phyloP scores from a whole-genome alignment of 2,113 vertebrate genomes.

The Lates calcarifer region DNA sequence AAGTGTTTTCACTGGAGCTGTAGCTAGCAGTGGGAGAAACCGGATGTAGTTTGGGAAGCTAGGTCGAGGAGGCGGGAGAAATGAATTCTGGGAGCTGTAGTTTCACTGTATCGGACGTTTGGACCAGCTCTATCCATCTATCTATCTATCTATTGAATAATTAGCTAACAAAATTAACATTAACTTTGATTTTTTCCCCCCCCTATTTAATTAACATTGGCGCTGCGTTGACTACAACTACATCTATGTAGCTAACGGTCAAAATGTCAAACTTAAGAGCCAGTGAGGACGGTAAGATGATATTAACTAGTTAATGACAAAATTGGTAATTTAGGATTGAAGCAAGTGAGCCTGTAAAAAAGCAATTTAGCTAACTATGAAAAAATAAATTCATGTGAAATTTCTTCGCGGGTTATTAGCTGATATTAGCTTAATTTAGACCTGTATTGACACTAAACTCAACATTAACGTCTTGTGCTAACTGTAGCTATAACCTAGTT shows the following conservation, averaged over 20 bases:
- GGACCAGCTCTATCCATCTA: neutral
- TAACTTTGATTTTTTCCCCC: neutral
- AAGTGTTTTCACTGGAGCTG: neutral
- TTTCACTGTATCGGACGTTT: neutral
- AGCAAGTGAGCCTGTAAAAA: neutral
- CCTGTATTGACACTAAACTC: neutral
- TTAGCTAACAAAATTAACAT: neutral
- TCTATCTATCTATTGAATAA: no score
- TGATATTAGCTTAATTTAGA: neutral
- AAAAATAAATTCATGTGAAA: neutral
- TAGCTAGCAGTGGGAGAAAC: neutral
- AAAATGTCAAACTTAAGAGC: conserved; percentile 39
- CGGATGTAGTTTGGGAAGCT: conserved; percentile 33
- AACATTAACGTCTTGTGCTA: neutral
- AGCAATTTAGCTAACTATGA: neutral
- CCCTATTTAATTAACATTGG: neutral
- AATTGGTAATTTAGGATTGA: neutral
- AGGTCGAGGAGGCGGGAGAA: neutral
- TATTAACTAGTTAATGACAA: neutral
- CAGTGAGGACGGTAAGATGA: conserved; percentile 26
- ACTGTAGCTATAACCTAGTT: neutral
- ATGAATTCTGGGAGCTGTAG: conserved; percentile 64
- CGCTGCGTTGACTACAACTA: neutral
- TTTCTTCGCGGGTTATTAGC: neutral
- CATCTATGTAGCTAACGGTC: neutral